Evolutionary conservation across 2,113 vertebrate species (phyloP).

Genomic region (Rhabdornis inornatus): DNA sequence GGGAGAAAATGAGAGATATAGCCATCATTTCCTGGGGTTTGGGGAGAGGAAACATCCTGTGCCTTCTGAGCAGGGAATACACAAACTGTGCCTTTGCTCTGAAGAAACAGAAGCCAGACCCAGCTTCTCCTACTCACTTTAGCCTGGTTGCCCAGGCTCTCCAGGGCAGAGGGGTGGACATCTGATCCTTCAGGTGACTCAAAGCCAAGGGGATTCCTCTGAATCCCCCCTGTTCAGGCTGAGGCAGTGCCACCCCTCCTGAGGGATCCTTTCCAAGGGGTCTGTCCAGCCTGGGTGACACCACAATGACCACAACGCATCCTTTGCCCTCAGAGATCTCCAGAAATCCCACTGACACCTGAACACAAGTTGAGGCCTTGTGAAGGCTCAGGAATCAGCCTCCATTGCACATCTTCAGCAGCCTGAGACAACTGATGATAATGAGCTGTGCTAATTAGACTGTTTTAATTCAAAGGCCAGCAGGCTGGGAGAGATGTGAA

Average conservation of each 20-base stretch:
- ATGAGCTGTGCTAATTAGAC: slow-evolving; percentile 14
- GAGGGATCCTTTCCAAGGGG: background rate
- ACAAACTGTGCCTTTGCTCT: background rate
- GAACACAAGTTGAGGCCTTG: background rate
- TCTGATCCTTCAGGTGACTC: background rate
- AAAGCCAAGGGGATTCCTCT: background rate
- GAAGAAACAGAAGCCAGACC: background rate
- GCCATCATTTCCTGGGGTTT: background rate
- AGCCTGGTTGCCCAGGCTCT: no score
- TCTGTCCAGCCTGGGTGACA: background rate
- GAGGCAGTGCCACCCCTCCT: background rate
- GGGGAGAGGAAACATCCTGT: background rate
- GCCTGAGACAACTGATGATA: slow-evolving; percentile 10
- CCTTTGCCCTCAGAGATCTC: background rate
- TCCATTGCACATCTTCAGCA: background rate
- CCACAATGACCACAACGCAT: background rate
- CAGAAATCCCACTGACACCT: background rate
- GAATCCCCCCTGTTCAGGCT: background rate
- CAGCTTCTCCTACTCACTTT: background rate
- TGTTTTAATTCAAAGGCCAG: slow-evolving; percentile 40
- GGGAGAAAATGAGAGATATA: background rate
- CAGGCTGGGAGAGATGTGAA: slow-evolving; percentile 29
- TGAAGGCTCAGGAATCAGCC: background rate
- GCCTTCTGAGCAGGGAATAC: background rate
- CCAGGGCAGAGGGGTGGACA: background rate